A percentile compares a stretch with the other conserved stretches of the same genome.
phyloP scores from a whole-genome alignment of 1,140 invertebrate species.

The Lucilia cuprina region DNA sequence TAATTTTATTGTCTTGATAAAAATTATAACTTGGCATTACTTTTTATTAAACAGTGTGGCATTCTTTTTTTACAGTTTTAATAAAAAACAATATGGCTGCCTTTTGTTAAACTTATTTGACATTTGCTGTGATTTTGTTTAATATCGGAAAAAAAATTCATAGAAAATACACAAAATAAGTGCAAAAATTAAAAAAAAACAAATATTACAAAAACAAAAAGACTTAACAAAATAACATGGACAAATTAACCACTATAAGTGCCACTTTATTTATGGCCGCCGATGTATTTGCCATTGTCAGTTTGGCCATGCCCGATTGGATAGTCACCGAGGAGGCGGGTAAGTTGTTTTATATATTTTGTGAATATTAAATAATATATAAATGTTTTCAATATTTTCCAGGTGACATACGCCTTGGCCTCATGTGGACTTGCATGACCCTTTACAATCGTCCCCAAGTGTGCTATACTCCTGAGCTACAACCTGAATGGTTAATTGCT shows the following conservation, averaged over 20 bases:
- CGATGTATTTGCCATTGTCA: slow-evolving; percentile 92
- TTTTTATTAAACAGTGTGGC: background rate
- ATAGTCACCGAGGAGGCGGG: slow-evolving; percentile 90
- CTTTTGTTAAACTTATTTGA: background rate
- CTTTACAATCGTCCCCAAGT: slow-evolving; percentile 87
- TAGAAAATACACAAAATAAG: background rate
- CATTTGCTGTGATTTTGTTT: background rate
- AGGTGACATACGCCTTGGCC: slow-evolving; percentile 85
- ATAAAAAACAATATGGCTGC: background rate
- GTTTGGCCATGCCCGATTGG: slow-evolving; percentile 94
- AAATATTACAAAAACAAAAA: background rate
- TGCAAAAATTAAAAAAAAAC: background rate
- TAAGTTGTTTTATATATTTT: slow-evolving; percentile 64
- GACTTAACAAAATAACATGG: slow-evolving; percentile 71
- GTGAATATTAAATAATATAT: background rate
- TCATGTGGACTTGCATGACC: slow-evolving; percentile 94
- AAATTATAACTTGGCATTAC: background rate
- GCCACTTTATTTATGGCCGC: slow-evolving; percentile 90
- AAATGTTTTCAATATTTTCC: background rate
- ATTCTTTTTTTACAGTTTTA: background rate
- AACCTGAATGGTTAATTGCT: slow-evolving; percentile 90
- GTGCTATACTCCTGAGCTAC: slow-evolving; percentile 85
- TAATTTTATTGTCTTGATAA: too few species aligned
- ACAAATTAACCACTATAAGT: slow-evolving; percentile 91
- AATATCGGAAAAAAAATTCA: background rate